Evolutionary conservation across 37 sponge, comb jelly and placozoan genomes (phyloP).

Genomic region (Bolinopsis microptera): DNA sequence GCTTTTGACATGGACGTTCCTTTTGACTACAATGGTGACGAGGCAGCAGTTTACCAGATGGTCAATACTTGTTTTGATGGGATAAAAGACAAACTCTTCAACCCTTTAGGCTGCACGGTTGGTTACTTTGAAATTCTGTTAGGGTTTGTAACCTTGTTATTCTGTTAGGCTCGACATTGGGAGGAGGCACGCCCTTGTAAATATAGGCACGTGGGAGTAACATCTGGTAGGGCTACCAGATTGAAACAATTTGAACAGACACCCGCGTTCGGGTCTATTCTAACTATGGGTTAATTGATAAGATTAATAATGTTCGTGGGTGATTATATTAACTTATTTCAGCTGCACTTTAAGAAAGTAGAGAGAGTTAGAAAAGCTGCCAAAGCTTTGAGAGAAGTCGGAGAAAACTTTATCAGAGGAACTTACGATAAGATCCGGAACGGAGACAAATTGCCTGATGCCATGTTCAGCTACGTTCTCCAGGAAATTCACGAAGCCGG

Average conservation of each 20-base stretch:
- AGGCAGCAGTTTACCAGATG: background rate
- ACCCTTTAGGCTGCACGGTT: constrained; percentile 36
- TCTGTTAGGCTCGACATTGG: background rate
- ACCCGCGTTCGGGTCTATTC: no score
- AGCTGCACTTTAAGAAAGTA: constrained; percentile 7
- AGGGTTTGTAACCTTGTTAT: no score
- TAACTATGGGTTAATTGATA: no score
- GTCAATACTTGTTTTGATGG: background rate
- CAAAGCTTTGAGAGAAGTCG: background rate
- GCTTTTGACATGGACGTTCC: constrained; percentile 38
- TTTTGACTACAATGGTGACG: background rate
- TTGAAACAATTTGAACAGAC: no score
- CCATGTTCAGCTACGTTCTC: constrained; percentile 6
- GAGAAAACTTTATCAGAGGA: constrained; percentile 39
- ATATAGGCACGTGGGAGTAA: background rate
- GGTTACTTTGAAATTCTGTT: background rate
- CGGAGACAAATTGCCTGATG: background rate
- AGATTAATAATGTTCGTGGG: no score
- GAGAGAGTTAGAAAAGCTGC: background rate
- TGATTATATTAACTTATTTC: background rate
- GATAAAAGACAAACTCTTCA: constrained; percentile 23
- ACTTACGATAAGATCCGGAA: constrained; percentile 24
- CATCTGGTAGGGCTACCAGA: background rate
- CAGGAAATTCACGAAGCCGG: constrained; percentile 39
- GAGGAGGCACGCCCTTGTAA: background rate